Base-by-base conservation (phyloP, 2,888 invertebrate genomes). In the Diarsia mendica region DNA sequence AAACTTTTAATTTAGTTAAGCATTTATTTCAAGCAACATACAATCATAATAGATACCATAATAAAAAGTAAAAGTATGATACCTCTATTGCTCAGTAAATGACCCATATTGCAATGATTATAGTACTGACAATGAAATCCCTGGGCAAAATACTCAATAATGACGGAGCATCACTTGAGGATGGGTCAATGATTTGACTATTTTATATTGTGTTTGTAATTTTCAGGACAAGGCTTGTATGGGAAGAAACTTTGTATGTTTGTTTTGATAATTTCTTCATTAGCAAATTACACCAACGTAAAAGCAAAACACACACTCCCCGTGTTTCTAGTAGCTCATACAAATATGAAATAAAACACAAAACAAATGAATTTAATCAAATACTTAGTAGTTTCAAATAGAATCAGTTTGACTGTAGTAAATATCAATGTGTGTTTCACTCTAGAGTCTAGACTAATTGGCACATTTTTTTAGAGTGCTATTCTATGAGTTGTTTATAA, bases 311-410 rank as follows among this genome's bases (percentile, higher is more conserved):
- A 39, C 39, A 39, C 39, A 39, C 39, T 39, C 8, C 39, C 39
- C 8, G 8, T 39, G 20, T 51, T 9, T 4, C 53, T n/a, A 11
- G 53, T 53, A 53, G 53, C n/a, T 53, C n/a, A 53, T 23, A n/a
- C 11, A 5, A n/a, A 23, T 23, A 23, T 11, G 11, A 23, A 23
- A 5, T 15, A 28, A 28, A 58, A 6, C 55, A 55, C 23, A 55
- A 23, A 23, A 55, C 23, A n/a, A n/a, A 53, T 28, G 15, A 58
- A 15, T 23, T 15, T 66, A 51, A 61, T 49, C n/a, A 60, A 51
- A 18, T 61, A 13, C 20, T 46, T 74, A 74, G 67, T 23, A n/a
- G 20, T 67, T 61, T 66, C 53, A 53, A 74, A 75, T 48, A 60
- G 68, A 51, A 73, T 51, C 28, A 28, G 18, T 61, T 49, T 46